phyloP scores from a whole-genome alignment of 92 coral and sea anemone species.

The Phenganax subtilis region DNA sequence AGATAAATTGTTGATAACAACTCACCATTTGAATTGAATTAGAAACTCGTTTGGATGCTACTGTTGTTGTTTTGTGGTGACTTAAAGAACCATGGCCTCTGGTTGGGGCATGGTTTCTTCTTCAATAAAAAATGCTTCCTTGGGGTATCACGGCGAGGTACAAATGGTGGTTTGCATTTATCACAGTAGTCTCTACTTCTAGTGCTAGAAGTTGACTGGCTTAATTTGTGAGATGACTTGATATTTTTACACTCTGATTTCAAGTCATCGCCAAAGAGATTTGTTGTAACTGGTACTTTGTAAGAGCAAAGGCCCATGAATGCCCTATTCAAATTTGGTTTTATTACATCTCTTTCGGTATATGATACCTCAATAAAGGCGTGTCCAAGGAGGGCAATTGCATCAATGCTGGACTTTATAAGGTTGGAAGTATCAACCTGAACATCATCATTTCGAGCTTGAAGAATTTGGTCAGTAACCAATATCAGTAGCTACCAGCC shows the following conservation, averaged over 20 bases:
- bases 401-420: slow-evolving; percentile 6
- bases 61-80: not conserved
- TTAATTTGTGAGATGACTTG: too few species aligned
- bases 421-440: slow-evolving; percentile 2
- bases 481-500: not conserved
- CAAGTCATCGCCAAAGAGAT: slow-evolving; percentile 7
- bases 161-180: too few species aligned
- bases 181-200: too few species aligned
- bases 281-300: not conserved
- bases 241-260: not conserved
- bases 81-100: not conserved
- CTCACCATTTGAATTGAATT: not conserved
- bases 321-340: not conserved
- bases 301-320: not conserved
- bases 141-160: not conserved
- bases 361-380: slow-evolving; percentile 7
- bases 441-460: not conserved
- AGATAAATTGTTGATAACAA: not conserved
- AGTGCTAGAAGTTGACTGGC: too few species aligned
- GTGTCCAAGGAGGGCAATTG: slow-evolving; percentile 11
- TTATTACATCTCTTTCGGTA: not conserved
- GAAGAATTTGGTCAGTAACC: not conserved
- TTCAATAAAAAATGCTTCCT: slow-evolving; percentile 6
- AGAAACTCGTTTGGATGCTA: not conserved
- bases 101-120: not conserved